Conservation (phyloP, 1,140 invertebrate genomes). For the Belonocnema kinseyi region DNA sequence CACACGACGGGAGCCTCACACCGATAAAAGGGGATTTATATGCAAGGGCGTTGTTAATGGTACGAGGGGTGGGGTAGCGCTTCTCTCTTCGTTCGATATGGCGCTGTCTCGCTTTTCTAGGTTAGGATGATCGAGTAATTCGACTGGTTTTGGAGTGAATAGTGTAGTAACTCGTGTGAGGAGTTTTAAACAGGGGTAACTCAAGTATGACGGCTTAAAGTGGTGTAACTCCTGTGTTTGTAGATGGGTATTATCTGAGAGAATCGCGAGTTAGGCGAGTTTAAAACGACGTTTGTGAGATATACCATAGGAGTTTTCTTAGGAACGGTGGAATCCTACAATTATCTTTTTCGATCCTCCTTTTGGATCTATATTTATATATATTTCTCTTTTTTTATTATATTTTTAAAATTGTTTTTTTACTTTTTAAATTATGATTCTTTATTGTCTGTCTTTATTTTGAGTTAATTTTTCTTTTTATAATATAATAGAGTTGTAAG, state of each 20-base stretch:
- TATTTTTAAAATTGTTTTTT: no score
- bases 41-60: constrained; percentile 76
- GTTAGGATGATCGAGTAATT: constrained; percentile 8
- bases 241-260: background rate
- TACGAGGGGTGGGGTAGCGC: constrained; percentile 56
- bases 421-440: no score
- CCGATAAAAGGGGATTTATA: constrained; percentile 69
- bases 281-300: no score
- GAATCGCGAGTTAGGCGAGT: no score
- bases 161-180: no score
- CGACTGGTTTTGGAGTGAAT: background rate
- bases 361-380: constrained; percentile 22
- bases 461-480: no score
- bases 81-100: constrained; percentile 37
- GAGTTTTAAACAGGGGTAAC: no score
- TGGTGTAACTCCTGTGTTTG: background rate
- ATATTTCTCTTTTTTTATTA: no score
- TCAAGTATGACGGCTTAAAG: background rate
- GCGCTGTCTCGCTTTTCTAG: constrained; percentile 35
- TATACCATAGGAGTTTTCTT: no score
- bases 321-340: no score
- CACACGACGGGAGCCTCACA: constrained; percentile 46
- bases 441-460: no score
- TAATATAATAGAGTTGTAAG: no score
- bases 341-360: background rate